phyloP scores from a whole-genome alignment of 2,888 invertebrate genomes.

The Melieria omissa region DNA sequence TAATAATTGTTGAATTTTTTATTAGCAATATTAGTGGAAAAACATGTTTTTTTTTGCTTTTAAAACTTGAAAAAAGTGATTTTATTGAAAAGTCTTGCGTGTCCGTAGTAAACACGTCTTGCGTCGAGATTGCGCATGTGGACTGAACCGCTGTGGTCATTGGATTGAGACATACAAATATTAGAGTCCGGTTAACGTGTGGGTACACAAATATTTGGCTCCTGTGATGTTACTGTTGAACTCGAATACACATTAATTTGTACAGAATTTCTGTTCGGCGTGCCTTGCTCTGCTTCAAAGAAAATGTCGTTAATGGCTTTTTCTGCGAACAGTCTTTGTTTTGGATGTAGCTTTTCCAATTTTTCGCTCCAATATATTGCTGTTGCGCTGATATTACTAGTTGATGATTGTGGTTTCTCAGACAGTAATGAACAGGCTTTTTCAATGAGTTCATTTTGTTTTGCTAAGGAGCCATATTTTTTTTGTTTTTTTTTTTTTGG shows the following conservation, averaged over 20 bases:
- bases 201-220: background rate
- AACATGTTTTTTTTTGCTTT: constrained; percentile 21
- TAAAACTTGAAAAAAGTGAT: constrained; percentile 25
- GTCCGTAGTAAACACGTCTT: constrained; percentile 10
- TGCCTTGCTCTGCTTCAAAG: constrained; percentile 42
- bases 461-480: constrained; percentile 28
- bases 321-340: constrained; percentile 43
- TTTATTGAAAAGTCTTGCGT: constrained; percentile 27
- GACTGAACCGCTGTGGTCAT: background rate
- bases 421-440: constrained; percentile 30
- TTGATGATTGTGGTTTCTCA: constrained; percentile 26
- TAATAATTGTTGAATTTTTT: constrained; percentile 12
- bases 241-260: constrained; percentile 31
- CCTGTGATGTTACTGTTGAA: too few relatives aligned
- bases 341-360: constrained; percentile 37
- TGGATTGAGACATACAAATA: background rate
- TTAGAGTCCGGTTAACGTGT: constrained; percentile 6
- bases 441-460: constrained; percentile 34
- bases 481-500: constrained; percentile 24
- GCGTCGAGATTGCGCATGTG: background rate
- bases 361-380: constrained; percentile 38
- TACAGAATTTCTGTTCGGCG: constrained; percentile 41
- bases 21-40: background rate
- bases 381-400: constrained; percentile 22
- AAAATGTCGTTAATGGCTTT: constrained; percentile 44